These are phyloP conservation scores for Schizothorax lantsangensis DNA, from an alignment of 2,797 vertebrate genomes.

Conservation along the genomic window DNA sequence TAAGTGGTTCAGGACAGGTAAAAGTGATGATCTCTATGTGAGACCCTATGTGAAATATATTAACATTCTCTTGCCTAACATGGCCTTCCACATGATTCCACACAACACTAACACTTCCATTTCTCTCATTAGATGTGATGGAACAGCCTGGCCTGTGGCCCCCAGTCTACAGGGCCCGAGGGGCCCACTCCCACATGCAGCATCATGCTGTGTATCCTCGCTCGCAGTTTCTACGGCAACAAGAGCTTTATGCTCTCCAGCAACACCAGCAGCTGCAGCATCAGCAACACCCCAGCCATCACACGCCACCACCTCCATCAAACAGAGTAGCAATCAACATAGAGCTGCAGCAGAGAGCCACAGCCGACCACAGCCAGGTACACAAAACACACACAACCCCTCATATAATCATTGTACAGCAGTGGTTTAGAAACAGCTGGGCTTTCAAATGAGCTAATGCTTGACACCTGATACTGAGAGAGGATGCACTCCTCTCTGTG, in stretches of 20 bases:
- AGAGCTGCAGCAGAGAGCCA: slow-evolving; percentile 77
- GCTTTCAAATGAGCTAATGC: slow-evolving; percentile 22
- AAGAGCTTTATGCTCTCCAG: slow-evolving; percentile 93
- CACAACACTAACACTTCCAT: slow-evolving; percentile 56
- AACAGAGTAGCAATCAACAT: slow-evolving; percentile 71
- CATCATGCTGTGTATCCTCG: slow-evolving; percentile 92
- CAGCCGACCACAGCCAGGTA: slow-evolving; percentile 78
- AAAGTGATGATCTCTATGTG: slow-evolving; percentile 57
- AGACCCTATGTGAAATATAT: slow-evolving; percentile 56
- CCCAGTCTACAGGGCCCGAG: slow-evolving; percentile 92
- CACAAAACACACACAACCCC: slow-evolving; percentile 24
- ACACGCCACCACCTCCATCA: slow-evolving; percentile 74
- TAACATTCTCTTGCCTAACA: slow-evolving; percentile 52
- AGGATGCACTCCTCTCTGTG: slow-evolving; percentile 13
- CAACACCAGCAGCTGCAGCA: slow-evolving; percentile 88
- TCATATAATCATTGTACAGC: not conserved
- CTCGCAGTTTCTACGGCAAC: slow-evolving; percentile 95
- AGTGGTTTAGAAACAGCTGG: slow-evolving; percentile 2
- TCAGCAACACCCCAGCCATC: slow-evolving; percentile 78
- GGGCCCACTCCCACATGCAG: slow-evolving; percentile 92
- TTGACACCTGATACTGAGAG: slow-evolving; percentile 41
- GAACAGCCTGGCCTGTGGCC: slow-evolving; percentile 96
- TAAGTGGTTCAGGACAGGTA: slow-evolving; percentile 21
- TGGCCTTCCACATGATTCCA: slow-evolving; percentile 12
- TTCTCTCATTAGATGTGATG: slow-evolving; percentile 90